These are phyloP conservation scores for Scaptomyza pallida DNA, from an alignment of 1,140 invertebrate species.

Conservation along the genomic window DNA sequence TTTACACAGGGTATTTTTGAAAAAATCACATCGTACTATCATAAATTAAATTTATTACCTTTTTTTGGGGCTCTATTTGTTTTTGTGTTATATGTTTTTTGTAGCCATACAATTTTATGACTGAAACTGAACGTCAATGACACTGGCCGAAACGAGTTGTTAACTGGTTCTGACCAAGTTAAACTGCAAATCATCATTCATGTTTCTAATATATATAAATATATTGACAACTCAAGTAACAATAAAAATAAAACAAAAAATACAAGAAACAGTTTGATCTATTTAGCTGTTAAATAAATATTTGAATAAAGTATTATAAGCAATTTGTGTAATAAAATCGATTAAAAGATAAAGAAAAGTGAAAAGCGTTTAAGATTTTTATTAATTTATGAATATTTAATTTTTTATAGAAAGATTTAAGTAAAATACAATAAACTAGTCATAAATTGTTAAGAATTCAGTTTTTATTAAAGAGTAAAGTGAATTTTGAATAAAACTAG, in stretches of 20 bases:
- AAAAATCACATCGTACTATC: not conserved
- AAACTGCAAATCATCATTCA: conserved; percentile 30
- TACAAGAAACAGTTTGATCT: not conserved
- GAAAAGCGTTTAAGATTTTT: no score
- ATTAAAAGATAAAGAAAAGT: no score
- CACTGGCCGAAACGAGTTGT: conserved; percentile 59
- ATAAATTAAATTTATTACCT: conserved; percentile 17
- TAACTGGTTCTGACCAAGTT: conserved; percentile 60
- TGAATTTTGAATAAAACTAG: no score
- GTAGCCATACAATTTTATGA: conserved; percentile 35
- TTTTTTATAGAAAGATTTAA: not conserved
- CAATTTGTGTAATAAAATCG: no score
- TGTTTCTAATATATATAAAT: conserved; percentile 28
- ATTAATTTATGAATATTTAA: no score
- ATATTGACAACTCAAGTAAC: not conserved
- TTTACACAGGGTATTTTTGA: not conserved
- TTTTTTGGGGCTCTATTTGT: conserved; percentile 5
- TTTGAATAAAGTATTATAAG: not conserved
- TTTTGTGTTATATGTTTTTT: conserved; percentile 11
- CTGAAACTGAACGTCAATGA: conserved; percentile 38
- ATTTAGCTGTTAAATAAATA: not conserved
- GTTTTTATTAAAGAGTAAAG: no score
- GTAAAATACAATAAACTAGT: not conserved
- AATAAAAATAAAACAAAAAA: no score
- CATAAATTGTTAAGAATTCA: no score